phyloP scores from a whole-genome alignment of 2,888 invertebrate genomes.

The Serripes groenlandicus region DNA sequence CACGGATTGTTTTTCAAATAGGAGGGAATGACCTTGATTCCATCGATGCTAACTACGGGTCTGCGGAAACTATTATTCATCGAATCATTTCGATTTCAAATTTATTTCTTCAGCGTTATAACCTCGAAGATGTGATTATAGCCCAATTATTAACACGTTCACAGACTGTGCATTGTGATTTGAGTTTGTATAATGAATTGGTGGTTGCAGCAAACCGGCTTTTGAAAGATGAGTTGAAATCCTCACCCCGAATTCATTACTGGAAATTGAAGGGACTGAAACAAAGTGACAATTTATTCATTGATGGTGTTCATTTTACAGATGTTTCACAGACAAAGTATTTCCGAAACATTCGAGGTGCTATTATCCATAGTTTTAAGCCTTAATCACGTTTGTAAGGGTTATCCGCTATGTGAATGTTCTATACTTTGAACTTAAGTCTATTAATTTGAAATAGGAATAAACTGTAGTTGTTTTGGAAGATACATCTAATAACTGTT shows the following conservation, averaged over 20 bases:
- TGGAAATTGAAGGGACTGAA: conserved; percentile 14
- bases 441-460: not conserved
- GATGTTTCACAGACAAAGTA: not conserved
- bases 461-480: not conserved
- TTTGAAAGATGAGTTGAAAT: not conserved
- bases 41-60: not conserved
- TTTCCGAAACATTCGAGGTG: conserved; percentile 8
- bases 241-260: not conserved
- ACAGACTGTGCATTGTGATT: no score
- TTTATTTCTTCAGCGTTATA: not conserved
- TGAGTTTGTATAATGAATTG: conserved; percentile 6
- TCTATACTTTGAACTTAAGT: not conserved
- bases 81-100: not conserved
- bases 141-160: conserved; percentile 2
- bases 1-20: conserved; percentile 10
- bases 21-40: conserved; percentile 12
- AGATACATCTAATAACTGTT: not conserved
- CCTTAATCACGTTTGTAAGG: not conserved
- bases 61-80: not conserved
- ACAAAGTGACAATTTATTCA: not conserved
- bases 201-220: not conserved
- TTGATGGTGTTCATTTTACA: conserved; percentile 2
- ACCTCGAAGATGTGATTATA: not conserved
- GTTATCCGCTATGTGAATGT: not conserved
- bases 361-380: conserved; percentile 1